phyloP scores from a whole-genome alignment of 1,140 invertebrate species.

The Rhyacophila brunnea region DNA sequence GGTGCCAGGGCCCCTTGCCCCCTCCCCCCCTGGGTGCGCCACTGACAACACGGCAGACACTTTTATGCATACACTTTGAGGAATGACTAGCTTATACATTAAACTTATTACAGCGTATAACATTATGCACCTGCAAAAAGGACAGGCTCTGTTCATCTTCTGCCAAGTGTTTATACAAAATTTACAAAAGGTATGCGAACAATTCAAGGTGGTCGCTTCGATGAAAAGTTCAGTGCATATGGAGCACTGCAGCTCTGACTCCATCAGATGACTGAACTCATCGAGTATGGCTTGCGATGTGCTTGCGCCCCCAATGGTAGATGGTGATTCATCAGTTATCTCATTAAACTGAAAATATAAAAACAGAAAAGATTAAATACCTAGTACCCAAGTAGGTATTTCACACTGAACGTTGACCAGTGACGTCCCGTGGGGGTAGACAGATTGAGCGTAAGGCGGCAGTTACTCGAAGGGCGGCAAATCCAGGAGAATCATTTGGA shows the following conservation, averaged over 20 bases:
- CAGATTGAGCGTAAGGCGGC: too few relatives aligned
- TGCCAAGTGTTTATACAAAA: constrained; percentile 74
- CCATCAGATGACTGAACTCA: constrained; percentile 65
- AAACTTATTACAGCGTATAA: too few relatives aligned
- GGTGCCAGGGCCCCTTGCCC: too few relatives aligned
- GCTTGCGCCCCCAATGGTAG: constrained; percentile 15
- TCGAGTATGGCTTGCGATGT: constrained; percentile 43
- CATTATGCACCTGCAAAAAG: constrained; percentile 66
- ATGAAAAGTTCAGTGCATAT: constrained; percentile 80
- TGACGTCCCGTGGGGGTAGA: too few relatives aligned
- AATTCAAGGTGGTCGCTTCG: constrained; percentile 67
- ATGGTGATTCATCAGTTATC: constrained; percentile 34
- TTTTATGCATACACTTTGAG: too few relatives aligned
- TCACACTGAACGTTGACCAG: too few relatives aligned
- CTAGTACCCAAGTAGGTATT: too few relatives aligned
- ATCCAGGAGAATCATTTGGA: too few relatives aligned
- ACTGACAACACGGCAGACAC: too few relatives aligned
- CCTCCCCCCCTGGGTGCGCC: too few relatives aligned
- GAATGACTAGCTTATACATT: too few relatives aligned
- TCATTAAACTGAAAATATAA: constrained; percentile 45
- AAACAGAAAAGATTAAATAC: constrained; percentile 34
- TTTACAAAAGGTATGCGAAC: constrained; percentile 76
- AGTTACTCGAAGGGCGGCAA: too few relatives aligned
- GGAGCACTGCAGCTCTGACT: constrained; percentile 73
- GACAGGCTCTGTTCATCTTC: constrained; percentile 70